These are phyloP conservation scores for Melanocharis versteri DNA, from an alignment of 2,113 vertebrate species.

Conservation along the genomic window DNA sequence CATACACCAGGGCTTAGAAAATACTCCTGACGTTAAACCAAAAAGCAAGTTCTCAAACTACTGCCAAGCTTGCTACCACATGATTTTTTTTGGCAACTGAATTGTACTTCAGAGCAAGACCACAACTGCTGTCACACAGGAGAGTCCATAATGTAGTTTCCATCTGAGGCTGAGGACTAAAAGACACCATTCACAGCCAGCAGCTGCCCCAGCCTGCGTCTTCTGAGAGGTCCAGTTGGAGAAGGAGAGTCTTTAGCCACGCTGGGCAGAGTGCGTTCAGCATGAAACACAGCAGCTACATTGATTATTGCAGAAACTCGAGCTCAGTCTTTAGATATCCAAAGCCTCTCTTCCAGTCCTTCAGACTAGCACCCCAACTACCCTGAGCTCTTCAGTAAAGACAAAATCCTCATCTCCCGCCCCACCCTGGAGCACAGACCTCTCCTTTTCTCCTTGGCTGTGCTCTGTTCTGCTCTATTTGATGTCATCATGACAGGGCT, in stretches of 20 bases:
- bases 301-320: background rate
- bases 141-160: background rate
- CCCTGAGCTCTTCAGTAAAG: background rate
- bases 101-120: background rate
- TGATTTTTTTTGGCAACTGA: background rate
- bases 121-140: background rate
- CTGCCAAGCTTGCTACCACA: background rate
- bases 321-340: background rate
- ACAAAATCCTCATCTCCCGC: background rate
- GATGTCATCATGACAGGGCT: background rate
- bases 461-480: background rate
- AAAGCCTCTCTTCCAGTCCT: background rate
- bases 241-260: background rate
- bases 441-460: background rate
- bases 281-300: background rate
- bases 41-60: background rate
- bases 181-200: background rate
- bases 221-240: background rate
- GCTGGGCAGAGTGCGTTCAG: background rate
- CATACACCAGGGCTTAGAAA: background rate
- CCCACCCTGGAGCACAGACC: background rate
- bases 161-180: background rate
- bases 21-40: background rate
- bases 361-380: background rate
- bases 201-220: background rate